Evolutionary conservation across 2,888 invertebrate species (phyloP), one percentile per base, ranked within the genome.

Genomic region (Melanophora roralis): DNA sequence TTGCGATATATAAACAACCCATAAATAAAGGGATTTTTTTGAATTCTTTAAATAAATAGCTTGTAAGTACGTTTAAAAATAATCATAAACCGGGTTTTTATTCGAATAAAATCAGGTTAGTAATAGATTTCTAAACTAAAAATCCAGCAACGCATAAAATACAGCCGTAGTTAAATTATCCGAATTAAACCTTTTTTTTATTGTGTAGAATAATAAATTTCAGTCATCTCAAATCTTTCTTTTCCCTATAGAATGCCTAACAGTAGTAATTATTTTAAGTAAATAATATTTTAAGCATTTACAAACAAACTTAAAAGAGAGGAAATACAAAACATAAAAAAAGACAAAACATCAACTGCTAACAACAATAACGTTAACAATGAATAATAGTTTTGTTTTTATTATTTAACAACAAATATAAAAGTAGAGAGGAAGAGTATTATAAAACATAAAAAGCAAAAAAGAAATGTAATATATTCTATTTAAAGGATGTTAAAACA

Each of bases 391-490:
- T 80, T 69, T 43, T 49, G 23, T 38, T 53, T 64, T 59, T 19
- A 57, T 6, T 45, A 27, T 27, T 23, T 12, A 32, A 19, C 9
- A 60, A 27, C 19, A 59, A 27, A 21, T 21, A 21, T 59, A 49
- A 51, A 7, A 38, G 16, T 45, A 51, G 36, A 49, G 45, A 51
- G 16, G 57, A 72, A 34, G 34, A 34, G 21, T 49, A 77, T 9
- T 34, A 53, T 45, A 19, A 14, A 65, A 78, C 53, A 69, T n/a
- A n/a, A n/a, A 75, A 77, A 67, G 51, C 59, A 27, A 72, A 68
- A n/a, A 68, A 68, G 80, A 76, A 73, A 77, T 73, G 68, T 62
- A 57, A 76, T 76, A 81, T 69, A 77, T 76, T 72, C 60, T n/a
- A n/a, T n/a, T 62, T 23, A 67, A 76, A 69, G 59, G 68, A 74